Percentiles rank a stretch among this genome's conserved stretches.
Evolutionary conservation across 2,888 invertebrate genomes (phyloP).

Genomic region (Dynastes tityus): DNA sequence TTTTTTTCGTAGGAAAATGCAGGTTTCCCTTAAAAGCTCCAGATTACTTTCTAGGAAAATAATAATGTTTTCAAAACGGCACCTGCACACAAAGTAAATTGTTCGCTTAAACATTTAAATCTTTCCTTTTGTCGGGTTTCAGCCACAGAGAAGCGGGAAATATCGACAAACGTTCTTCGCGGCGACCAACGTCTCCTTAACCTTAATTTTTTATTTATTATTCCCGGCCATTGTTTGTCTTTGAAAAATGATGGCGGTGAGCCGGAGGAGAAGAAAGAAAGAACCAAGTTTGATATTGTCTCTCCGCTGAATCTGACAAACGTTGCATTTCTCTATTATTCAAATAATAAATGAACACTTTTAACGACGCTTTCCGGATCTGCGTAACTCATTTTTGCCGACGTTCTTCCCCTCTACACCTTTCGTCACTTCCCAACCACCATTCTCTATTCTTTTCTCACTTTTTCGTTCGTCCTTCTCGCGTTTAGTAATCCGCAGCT

Average conservation of each 20-base stretch:
- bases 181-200: conserved; percentile 28
- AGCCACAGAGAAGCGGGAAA: conserved; percentile 15
- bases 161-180: conserved; percentile 47
- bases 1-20: too few relatives aligned
- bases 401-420: too few relatives aligned
- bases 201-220: conserved; percentile 53
- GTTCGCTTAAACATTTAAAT: background rate
- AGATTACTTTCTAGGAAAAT: too few relatives aligned
- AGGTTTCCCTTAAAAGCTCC: too few relatives aligned
- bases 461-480: conserved; percentile 3
- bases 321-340: conserved; percentile 53
- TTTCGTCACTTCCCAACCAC: too few relatives aligned
- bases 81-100: background rate
- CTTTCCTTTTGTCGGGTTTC: background rate
- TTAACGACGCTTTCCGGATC: conserved; percentile 48
- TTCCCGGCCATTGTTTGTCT: conserved; percentile 51
- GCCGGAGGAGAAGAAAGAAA: conserved; percentile 41
- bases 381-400: conserved; percentile 31
- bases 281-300: conserved; percentile 50
- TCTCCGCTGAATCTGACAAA: conserved; percentile 51
- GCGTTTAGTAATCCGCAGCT: background rate
- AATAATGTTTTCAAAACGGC: too few relatives aligned
- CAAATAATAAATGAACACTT: conserved; percentile 53
- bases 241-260: conserved; percentile 51
- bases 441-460: background rate